Evolutionary conservation across 2,888 invertebrate genomes (phyloP).

Genomic region (Sericinus montela): DNA sequence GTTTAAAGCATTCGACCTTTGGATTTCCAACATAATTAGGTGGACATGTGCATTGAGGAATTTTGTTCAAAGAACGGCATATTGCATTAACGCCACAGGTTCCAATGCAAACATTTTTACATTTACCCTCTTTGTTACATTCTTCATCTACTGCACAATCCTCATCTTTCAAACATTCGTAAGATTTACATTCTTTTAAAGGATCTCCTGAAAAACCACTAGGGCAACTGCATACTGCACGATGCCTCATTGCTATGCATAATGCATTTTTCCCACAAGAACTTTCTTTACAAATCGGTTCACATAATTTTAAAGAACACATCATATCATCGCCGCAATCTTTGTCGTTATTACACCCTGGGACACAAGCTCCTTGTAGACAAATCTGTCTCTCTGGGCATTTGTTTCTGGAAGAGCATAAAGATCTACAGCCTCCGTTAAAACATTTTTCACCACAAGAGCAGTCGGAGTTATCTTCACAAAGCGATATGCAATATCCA

Average conservation of each 20-base stretch:
- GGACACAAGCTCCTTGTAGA: conserved; percentile 83
- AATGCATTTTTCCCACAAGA: conserved; percentile 90
- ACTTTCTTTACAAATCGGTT: conserved; percentile 83
- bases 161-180: conserved; percentile 86
- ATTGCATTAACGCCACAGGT: conserved; percentile 92
- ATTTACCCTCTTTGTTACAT: conserved; percentile 83
- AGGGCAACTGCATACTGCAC: conserved; percentile 91
- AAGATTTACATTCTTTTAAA: conserved; percentile 84
- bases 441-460: conserved; percentile 90
- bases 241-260: conserved; percentile 88
- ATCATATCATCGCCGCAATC: conserved; percentile 89
- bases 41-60: conserved; percentile 91
- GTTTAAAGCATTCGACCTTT: conserved; percentile 84
- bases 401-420: conserved; percentile 83
- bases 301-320: conserved; percentile 84
- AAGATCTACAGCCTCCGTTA: conserved; percentile 84
- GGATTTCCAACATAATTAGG: conserved; percentile 90
- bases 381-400: conserved; percentile 90
- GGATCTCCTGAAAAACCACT: conserved; percentile 92
- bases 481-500: conserved; percentile 87
- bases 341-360: conserved; percentile 88
- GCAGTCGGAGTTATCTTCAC: conserved; percentile 84
- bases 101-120: conserved; percentile 90
- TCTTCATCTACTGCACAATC: conserved; percentile 89
- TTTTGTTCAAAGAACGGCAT: conserved; percentile 87